A percentile compares a stretch with the other conserved stretches of the same genome.
Conservation (phyloP, 2,888 invertebrate species). For the Drosophila atroscutellata region DNA sequence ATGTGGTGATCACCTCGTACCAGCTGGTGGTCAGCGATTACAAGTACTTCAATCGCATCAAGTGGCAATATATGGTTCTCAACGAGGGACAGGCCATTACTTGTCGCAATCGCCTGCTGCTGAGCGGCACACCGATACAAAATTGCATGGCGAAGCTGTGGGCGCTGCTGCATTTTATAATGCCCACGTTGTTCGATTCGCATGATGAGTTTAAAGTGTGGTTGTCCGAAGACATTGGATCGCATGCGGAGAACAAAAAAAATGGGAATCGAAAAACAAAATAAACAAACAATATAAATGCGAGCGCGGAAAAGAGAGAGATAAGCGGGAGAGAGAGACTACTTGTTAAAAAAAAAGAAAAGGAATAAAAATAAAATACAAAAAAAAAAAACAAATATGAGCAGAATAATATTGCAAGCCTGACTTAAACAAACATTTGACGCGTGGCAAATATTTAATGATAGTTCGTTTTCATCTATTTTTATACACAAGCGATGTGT, state of each 20-base stretch:
- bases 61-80: conserved; percentile 98
- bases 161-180: conserved; percentile 98
- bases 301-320: too few relatives aligned
- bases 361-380: too few relatives aligned
- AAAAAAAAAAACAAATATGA: too few relatives aligned
- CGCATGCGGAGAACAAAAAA: conserved; percentile 97
- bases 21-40: conserved; percentile 98
- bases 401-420: too few relatives aligned
- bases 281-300: too few relatives aligned
- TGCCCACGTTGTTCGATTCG: conserved; percentile 90
- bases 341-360: too few relatives aligned
- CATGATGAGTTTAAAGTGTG: conserved; percentile 96
- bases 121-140: conserved; percentile 98
- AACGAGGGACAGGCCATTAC: conserved; percentile 98
- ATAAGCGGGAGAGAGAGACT: too few relatives aligned
- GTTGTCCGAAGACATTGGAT: conserved; percentile 97
- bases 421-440: too few relatives aligned
- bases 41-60: conserved; percentile 97
- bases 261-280: too few relatives aligned
- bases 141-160: conserved; percentile 99
- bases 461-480: too few relatives aligned
- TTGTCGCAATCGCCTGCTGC: conserved; percentile 96
- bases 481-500: too few relatives aligned
- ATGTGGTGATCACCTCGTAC: conserved; percentile 98
- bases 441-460: too few relatives aligned